Conservation (phyloP, 2,888 invertebrate species). For the Omphaloscelis lunosa region DNA sequence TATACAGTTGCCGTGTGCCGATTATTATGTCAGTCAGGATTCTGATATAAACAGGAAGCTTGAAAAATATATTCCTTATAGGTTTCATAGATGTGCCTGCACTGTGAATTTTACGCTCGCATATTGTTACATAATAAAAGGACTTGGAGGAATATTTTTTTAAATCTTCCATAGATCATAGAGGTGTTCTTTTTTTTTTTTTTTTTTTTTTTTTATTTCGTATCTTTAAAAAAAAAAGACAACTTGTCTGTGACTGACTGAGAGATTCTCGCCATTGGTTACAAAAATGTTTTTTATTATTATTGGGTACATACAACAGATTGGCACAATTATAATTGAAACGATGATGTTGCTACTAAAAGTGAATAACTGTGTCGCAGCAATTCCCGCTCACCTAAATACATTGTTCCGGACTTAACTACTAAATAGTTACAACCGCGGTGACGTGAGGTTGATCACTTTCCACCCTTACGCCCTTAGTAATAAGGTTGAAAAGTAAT, state of each 20-base stretch:
- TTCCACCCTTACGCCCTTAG: no score
- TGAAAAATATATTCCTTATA: constrained; percentile 64
- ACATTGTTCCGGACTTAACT: neutral
- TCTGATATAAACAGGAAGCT: constrained; percentile 61
- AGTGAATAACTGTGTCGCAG: neutral
- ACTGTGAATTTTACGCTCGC: constrained; percentile 47
- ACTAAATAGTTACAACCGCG: neutral
- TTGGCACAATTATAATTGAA: neutral
- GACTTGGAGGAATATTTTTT: neutral
- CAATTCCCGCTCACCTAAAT: neutral
- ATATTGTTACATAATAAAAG: constrained; percentile 17
- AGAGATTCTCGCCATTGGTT: no score
- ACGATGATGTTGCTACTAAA: neutral
- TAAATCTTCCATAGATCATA: neutral
- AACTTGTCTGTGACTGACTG: neutral
- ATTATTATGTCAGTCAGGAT: constrained; percentile 58
- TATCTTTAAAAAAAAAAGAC: constrained; percentile 4
- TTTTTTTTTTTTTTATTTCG: neutral
- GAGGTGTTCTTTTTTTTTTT: no score
- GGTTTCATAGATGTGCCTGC: constrained; percentile 57
- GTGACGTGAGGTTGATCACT: no score
- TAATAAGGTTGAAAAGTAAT: no score
- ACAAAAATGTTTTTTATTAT: neutral
- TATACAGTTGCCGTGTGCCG: constrained; percentile 21
- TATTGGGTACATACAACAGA: neutral